These are phyloP conservation scores for Phaonia tiefii DNA, from an alignment of 2,888 invertebrate species.

Conservation along the genomic window DNA sequence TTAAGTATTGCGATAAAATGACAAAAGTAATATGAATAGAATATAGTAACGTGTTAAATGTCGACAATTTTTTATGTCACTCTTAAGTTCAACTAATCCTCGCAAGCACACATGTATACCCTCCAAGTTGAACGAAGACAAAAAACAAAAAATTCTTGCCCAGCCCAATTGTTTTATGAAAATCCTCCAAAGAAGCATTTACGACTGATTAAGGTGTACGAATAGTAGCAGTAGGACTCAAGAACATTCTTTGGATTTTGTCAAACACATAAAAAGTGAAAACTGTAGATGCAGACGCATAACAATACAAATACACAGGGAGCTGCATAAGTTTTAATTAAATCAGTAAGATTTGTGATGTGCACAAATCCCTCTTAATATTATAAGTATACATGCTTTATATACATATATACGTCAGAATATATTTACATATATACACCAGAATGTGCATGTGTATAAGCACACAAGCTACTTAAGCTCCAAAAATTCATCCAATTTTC, in stretches of 20 bases:
- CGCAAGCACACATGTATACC: background rate
- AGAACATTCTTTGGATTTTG: constrained; percentile 17
- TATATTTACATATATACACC: too few relatives aligned
- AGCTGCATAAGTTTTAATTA: constrained; percentile 45
- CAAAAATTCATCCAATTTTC: background rate
- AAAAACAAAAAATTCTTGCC: constrained; percentile 6
- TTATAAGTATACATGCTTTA: too few relatives aligned
- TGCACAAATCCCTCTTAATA: constrained; percentile 41
- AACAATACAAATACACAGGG: constrained; percentile 11
- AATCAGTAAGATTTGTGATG: constrained; percentile 41
- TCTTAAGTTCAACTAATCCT: constrained; percentile 52
- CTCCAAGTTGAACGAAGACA: background rate
- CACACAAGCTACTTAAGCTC: background rate
- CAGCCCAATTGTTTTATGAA: constrained; percentile 43
- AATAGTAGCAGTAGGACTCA: constrained; percentile 1
- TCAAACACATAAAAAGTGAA: constrained; percentile 16
- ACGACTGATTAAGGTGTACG: constrained; percentile 55
- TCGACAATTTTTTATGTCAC: constrained; percentile 21
- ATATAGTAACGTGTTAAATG: constrained; percentile 32
- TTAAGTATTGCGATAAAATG: constrained; percentile 27
- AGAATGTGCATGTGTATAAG: background rate
- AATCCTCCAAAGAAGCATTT: constrained; percentile 10
- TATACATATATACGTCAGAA: too few relatives aligned
- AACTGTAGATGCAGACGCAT: constrained; percentile 14
- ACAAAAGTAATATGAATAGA: constrained; percentile 22